These are phyloP conservation scores for Leptinotarsa defecta DNA, from an alignment of 1,140 invertebrate species.

Conservation along the genomic window DNA sequence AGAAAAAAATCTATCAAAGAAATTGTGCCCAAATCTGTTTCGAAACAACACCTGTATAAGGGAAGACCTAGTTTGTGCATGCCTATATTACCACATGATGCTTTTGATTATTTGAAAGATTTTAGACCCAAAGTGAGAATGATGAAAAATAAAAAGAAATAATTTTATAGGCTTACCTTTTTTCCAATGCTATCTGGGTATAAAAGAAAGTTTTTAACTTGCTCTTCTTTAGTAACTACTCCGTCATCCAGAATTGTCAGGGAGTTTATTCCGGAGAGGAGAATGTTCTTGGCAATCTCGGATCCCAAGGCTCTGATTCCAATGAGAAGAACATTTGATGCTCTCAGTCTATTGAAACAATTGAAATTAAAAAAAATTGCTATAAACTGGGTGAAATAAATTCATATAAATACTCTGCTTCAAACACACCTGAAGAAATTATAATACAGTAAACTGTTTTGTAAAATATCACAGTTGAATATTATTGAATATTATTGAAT, in stretches of 20 bases:
- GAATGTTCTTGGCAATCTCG: conserved; percentile 96
- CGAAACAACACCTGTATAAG: conserved; percentile 15
- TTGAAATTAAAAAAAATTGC: background rate
- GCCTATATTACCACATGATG: conserved; percentile 23
- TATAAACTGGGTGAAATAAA: background rate
- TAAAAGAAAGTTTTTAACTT: conserved; percentile 77
- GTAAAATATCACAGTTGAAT: no score
- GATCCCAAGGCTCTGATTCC: conserved; percentile 89
- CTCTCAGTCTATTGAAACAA: conserved; percentile 72
- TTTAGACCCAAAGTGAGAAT: conserved; percentile 25
- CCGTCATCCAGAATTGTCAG: conserved; percentile 86
- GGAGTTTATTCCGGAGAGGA: conserved; percentile 90
- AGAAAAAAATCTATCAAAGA: background rate
- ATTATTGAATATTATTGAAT: no score
- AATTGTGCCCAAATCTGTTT: background rate
- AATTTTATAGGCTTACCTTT: conserved; percentile 61
- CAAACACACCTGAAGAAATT: background rate
- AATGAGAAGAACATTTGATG: conserved; percentile 83
- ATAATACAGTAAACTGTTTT: background rate
- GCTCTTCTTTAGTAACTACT: conserved; percentile 74
- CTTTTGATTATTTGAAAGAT: conserved; percentile 26
- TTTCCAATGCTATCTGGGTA: conserved; percentile 68
- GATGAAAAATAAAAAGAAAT: conserved; percentile 6
- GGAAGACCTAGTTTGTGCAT: conserved; percentile 25
- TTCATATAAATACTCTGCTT: background rate